Evolutionary conservation across 2,113 vertebrate species (phyloP), one percentile per base, ranked within the genome.

Genomic region (Oxygymnocypris stewartii): DNA sequence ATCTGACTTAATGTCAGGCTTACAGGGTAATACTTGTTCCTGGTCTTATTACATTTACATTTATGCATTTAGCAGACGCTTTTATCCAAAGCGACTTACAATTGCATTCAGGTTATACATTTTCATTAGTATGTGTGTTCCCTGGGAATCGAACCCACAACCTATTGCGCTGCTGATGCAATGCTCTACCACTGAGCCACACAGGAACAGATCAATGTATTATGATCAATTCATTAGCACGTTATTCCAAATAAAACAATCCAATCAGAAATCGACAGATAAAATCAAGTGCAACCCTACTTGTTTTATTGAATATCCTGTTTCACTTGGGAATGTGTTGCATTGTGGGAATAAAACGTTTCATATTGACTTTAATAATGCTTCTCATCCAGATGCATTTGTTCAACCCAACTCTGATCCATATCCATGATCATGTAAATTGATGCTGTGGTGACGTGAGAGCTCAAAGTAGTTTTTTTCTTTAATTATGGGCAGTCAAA

Each of bases 401-500:
- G 59, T 82, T 59, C 31, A 79, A 8, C 20, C 37, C 13, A 1
- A 23, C 37, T 81, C 59, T 44, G 79, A 67, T 81, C 42, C 42
- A 25, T 65, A 65, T 47, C 59, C 16, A n/a, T 31, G 59, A 44
- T 81, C 6, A 14, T 81, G 57, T 81, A 81, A 12, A 47, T 81
- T 69, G 61, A 82, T 18, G 59, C 23, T 42, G 40, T 5, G 57
- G 42, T 63, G 57, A 76, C 42, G 78, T 63, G 51, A 20, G 20
- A 18, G 49, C 76, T 54, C 31, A 79, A 80, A n/a, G 31, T 31
- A 2, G 44, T 25, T 12, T 35, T 23, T 6, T 51, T 51, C 44
- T 71, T 82, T 82, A 82, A 82, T 82, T 82, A 67, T 47, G 79
- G 59, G n/a, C 79, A 67, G 31, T 82, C 79, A 82, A 81, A 81